phyloP scores from a whole-genome alignment of 2,797 vertebrate genomes.

The Microchirus variegatus region DNA sequence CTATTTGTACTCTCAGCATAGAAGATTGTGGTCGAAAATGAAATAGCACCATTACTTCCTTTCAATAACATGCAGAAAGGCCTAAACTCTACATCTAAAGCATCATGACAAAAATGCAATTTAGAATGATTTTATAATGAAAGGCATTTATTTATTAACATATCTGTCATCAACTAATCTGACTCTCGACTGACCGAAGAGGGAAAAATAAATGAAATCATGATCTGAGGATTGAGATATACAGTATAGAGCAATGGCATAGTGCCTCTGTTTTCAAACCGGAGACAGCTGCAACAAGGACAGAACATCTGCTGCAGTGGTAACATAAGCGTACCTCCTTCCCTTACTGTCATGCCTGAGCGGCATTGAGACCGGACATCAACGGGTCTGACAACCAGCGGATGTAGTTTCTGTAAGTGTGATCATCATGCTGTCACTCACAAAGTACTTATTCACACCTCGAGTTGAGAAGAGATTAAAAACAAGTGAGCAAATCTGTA shows the following conservation, averaged over 20 bases:
- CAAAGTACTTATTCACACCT: conserved; percentile 62
- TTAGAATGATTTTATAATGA: not conserved
- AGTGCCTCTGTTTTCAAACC: conserved; percentile 47
- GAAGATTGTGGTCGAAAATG: conserved; percentile 5
- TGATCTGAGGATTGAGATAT: conserved; percentile 45
- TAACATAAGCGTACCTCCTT: conserved; percentile 49
- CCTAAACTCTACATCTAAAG: not conserved
- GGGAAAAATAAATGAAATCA: not conserved
- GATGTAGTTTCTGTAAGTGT: conserved; percentile 52
- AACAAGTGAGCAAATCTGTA: conserved; percentile 39
- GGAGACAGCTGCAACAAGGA: conserved; percentile 64
- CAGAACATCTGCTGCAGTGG: conserved; percentile 68
- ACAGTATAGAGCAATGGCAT: conserved; percentile 4
- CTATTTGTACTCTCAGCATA: not conserved
- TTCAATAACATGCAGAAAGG: conserved; percentile 4
- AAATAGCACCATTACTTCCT: not conserved
- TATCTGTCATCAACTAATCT: conserved; percentile 11
- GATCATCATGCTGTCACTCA: conserved; percentile 61
- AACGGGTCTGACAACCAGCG: conserved; percentile 52
- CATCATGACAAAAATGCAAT: not conserved
- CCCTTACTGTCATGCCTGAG: conserved; percentile 62
- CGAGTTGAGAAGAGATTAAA: conserved; percentile 50
- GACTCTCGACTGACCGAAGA: conserved; percentile 20
- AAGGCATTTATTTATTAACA: conserved; percentile 6
- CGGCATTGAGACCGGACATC: conserved; percentile 58